Conservation (phyloP, 2,888 invertebrate species). For the Synergus itoensis region DNA sequence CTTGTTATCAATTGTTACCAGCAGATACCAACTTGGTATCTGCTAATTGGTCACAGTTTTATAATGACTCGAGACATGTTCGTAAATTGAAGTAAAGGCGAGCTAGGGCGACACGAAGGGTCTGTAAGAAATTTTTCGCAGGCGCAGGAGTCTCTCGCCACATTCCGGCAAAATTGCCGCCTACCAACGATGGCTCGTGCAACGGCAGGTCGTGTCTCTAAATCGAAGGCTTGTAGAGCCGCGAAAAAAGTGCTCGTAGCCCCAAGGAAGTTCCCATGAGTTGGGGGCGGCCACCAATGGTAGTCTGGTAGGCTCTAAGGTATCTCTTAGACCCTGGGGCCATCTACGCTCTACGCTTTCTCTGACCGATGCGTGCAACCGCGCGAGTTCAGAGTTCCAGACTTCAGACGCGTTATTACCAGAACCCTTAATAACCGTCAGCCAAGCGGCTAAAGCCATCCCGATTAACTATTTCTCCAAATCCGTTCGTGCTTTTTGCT, state of each 20-base stretch:
- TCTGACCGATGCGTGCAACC: constrained; percentile 63
- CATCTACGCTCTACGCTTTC: constrained; percentile 51
- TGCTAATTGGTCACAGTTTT: not conserved
- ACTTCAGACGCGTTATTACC: constrained; percentile 63
- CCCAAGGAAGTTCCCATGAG: constrained; percentile 72
- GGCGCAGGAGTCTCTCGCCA: constrained; percentile 41
- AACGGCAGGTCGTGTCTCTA: constrained; percentile 46
- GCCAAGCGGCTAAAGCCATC: constrained; percentile 39
- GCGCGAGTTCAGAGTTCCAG: constrained; percentile 46
- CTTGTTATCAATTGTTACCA: not conserved
- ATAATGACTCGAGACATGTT: not conserved
- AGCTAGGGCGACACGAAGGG: not conserved
- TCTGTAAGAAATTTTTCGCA: constrained; percentile 9
- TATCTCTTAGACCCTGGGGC: constrained; percentile 57
- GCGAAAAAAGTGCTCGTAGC: constrained; percentile 52
- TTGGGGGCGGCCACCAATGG: constrained; percentile 68
- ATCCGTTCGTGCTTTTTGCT: constrained; percentile 35
- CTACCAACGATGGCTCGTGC: constrained; percentile 40
- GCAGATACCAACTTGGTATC: not conserved
- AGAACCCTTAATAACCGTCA: constrained; percentile 58
- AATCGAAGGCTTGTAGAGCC: constrained; percentile 47
- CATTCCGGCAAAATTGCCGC: constrained; percentile 62
- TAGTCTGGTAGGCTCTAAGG: constrained; percentile 56
- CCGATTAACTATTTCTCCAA: constrained; percentile 34
- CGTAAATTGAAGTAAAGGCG: not conserved